A percentile compares a stretch with the other conserved stretches of the same genome.
Evolutionary conservation across 2,888 invertebrate species (phyloP).

Genomic region (Papilio elwesi): DNA sequence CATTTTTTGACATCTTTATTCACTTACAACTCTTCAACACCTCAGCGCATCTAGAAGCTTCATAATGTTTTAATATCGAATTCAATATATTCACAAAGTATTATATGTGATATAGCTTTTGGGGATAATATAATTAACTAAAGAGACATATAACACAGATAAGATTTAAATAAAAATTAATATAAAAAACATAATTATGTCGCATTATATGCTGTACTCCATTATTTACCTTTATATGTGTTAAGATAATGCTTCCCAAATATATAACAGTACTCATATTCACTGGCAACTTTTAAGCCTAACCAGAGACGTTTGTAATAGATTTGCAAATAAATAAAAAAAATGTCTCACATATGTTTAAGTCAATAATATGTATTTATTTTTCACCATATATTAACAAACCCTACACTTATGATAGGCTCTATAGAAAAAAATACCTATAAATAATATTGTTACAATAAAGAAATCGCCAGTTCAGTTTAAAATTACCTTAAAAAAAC

Average conservation of each 20-base stretch:
- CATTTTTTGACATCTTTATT: constrained; percentile 54
- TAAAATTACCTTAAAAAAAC: constrained; percentile 15
- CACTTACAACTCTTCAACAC: constrained; percentile 49
- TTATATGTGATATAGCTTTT: constrained; percentile 21
- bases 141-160: constrained; percentile 14
- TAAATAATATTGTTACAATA: background rate
- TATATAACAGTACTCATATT: background rate
- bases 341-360: background rate
- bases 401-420: constrained; percentile 3
- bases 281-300: constrained; percentile 7
- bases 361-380: background rate
- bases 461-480: constrained; percentile 13
- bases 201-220: constrained; percentile 47
- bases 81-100: constrained; percentile 27
- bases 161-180: constrained; percentile 20
- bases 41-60: constrained; percentile 49
- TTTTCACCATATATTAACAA: background rate
- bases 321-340: background rate
- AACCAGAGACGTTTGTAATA: background rate
- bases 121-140: constrained; percentile 19
- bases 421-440: constrained; percentile 13
- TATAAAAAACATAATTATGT: constrained; percentile 8
- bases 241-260: background rate
- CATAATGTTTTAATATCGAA: constrained; percentile 20
- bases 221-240: constrained; percentile 7